Evolutionary conservation across 2,113 vertebrate genomes (phyloP), one percentile per base, ranked within the genome.

Genomic region (Plecotus auritus): DNA sequence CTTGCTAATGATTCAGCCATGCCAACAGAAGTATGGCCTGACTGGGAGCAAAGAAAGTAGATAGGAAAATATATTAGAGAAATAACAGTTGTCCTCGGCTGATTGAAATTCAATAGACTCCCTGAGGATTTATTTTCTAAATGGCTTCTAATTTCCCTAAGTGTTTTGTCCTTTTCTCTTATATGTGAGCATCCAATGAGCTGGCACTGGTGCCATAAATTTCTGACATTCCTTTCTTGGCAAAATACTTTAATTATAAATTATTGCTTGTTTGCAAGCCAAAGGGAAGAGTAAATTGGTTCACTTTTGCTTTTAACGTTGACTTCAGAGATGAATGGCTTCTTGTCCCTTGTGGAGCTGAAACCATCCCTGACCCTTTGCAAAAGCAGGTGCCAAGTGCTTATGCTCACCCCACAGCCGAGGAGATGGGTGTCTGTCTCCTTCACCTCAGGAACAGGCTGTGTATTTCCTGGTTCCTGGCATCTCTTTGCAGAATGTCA

Each of bases 71-170:
- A 12, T 0, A 87, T 42, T n/a, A 70, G 85, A 73, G 85, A 89
- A 95, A 47, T 4, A 54, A 12, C 35, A 14, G 17, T 85, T 47
- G 10, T 85, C 85, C 8, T 92, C 1, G 1, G 64, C 56, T 40
- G n/a, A 93, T 81, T 96, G 88, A 96, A 94, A 96, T 96, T 89
- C 85, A 81, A 64, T 70, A 94, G 85, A 80, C 70, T 70, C 85
- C 80, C 64, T 37, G 42, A 47, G 51, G 66, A 86, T 94, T 97
- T 94, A 96, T 93, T 96, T 97, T 95, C 89, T 94, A 96, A 96
- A 91, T 96, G 95, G 64, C 70, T 97, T 96, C 91, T 94, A 93
- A 97, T 97, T 97, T 97, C 69, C 93, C 42, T 96, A 95, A 96
- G 94, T 94, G 96, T 89, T 94, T 87, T 95, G 96, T 94, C 88